These are phyloP conservation scores for Rhegmatorhina hoffmannsi DNA, from an alignment of 2,113 vertebrate species.

Conservation along the genomic window DNA sequence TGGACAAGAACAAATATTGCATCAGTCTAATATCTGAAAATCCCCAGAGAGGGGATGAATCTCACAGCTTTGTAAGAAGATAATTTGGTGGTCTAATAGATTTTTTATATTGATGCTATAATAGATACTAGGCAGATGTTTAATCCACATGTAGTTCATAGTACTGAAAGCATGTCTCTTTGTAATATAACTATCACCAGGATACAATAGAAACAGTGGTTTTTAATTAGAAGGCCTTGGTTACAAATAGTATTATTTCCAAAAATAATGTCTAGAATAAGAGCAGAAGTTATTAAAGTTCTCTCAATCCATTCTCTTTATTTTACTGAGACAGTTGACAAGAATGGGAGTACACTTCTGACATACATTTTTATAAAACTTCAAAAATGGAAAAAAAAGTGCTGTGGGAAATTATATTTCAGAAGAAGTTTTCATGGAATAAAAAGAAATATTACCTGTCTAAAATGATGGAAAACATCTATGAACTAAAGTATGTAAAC, in stretches of 20 bases:
- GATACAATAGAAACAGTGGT: background rate
- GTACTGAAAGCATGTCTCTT: background rate
- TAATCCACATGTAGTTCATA: background rate
- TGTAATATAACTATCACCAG: background rate
- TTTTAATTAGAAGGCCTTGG: background rate
- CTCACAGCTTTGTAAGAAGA: slow-evolving; percentile 11
- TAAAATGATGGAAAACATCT: background rate
- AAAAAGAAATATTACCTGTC: background rate
- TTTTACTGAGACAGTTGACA: background rate
- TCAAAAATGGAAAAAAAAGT: background rate
- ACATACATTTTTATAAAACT: background rate
- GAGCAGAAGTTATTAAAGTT: background rate
- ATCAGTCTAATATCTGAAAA: slow-evolving; percentile 26
- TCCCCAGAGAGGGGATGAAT: background rate
- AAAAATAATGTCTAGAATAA: background rate
- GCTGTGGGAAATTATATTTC: background rate
- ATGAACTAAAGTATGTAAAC: background rate
- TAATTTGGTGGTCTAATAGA: slow-evolving; percentile 22
- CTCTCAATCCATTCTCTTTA: background rate
- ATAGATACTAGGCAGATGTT: slow-evolving; percentile 35
- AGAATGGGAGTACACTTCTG: background rate
- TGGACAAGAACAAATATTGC: slow-evolving; percentile 4
- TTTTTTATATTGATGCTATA: background rate
- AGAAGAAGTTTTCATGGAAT: background rate
- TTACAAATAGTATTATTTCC: background rate